Conservation (phyloP, 2,113 vertebrate species). For the Ursus arctos region DNA sequence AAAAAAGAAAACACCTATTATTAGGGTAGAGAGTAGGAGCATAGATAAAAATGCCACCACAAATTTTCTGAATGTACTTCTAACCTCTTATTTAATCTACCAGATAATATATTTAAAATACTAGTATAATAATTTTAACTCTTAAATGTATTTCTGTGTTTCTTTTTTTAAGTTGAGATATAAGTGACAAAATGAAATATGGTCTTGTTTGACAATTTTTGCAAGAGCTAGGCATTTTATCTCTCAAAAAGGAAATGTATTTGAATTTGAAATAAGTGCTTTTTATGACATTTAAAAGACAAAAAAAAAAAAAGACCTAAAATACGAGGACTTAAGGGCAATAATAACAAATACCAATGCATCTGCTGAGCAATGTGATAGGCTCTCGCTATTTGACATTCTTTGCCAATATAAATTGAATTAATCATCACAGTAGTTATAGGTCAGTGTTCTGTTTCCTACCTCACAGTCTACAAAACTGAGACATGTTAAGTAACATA, state of each 20-base stretch:
- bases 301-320: not conserved
- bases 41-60: not conserved
- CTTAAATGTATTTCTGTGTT: not conserved
- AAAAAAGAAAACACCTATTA: too few species aligned
- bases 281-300: not conserved
- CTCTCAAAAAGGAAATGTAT: not conserved
- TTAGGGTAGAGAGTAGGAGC: not conserved
- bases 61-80: not conserved
- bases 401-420: not conserved
- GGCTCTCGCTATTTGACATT: not conserved
- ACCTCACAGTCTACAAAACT: not conserved
- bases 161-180: not conserved
- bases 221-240: not conserved
- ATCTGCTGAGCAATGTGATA: not conserved
- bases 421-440: not conserved
- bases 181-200: not conserved
- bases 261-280: slow-evolving; percentile 11
- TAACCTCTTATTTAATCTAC: not conserved
- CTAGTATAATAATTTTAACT: not conserved
- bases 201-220: slow-evolving; percentile 16
- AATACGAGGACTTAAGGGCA: not conserved
- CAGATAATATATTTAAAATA: not conserved
- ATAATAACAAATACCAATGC: not conserved
- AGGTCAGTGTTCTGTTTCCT: not conserved
- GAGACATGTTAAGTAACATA: not conserved